Evolutionary conservation across 2,113 vertebrate genomes (phyloP).

Genomic region (Sinocyclocheilus grahami): DNA sequence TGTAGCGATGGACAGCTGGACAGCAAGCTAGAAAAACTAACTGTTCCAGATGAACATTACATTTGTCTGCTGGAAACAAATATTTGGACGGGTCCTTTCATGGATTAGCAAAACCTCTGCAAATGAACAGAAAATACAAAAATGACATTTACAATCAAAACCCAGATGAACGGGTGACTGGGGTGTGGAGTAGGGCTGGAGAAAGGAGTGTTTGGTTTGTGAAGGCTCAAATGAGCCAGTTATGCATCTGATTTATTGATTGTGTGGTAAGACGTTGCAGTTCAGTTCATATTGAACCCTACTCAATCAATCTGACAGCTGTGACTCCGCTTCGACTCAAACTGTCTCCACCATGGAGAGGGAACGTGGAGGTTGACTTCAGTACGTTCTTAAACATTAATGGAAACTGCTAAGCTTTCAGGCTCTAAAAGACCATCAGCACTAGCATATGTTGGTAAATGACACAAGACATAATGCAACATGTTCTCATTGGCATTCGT

Average conservation of each 20-base stretch:
- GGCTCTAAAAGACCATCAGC: constrained; percentile 4
- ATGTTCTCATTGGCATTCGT: background rate
- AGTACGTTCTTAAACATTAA: background rate
- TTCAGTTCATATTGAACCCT: constrained; percentile 53
- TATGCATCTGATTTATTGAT: constrained; percentile 51
- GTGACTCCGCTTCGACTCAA: constrained; percentile 36
- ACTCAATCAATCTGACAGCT: constrained; percentile 54
- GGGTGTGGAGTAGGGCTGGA: background rate
- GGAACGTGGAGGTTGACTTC: constrained; percentile 35
- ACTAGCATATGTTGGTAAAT: background rate
- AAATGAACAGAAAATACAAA: constrained; percentile 7
- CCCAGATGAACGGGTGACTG: background rate
- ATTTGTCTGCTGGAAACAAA: constrained; percentile 9
- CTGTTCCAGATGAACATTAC: background rate
- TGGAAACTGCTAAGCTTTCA: background rate
- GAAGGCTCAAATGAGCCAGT: constrained; percentile 36
- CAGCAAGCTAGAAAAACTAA: background rate
- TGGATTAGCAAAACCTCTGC: constrained; percentile 21
- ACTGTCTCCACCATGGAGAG: constrained; percentile 21
- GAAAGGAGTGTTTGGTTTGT: constrained; percentile 15
- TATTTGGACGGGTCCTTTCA: background rate
- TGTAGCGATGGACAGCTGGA: background rate
- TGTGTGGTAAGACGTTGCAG: constrained; percentile 53
- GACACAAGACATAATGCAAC: background rate
- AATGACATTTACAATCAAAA: constrained; percentile 35